phyloP scores from a whole-genome alignment of 2,113 vertebrate species.

The Ranitomeya variabilis region DNA sequence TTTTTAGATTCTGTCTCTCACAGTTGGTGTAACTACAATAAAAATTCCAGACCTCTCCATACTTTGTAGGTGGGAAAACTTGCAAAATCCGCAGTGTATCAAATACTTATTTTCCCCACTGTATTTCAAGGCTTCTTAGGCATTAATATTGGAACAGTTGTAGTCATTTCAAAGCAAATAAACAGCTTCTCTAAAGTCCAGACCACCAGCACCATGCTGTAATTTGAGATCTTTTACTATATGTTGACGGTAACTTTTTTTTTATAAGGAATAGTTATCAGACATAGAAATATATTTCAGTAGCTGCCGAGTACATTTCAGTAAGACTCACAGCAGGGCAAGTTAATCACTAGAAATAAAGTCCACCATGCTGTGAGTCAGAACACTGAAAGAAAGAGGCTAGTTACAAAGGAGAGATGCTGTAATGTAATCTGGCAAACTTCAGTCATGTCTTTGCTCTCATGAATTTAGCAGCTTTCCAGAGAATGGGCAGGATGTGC shows the following conservation, averaged over 20 bases:
- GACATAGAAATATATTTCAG: constrained; percentile 26
- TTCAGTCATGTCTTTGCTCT: not conserved
- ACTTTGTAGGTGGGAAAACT: too few species aligned
- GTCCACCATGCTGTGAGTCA: constrained; percentile 43
- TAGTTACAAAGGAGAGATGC: constrained; percentile 26
- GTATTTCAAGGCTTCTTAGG: not conserved
- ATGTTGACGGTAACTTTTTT: constrained; percentile 15
- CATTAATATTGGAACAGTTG: not conserved
- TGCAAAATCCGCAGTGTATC: too few species aligned
- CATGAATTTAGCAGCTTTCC: not conserved
- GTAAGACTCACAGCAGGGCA: constrained; percentile 42
- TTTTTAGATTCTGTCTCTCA: too few species aligned
- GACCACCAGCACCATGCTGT: not conserved
- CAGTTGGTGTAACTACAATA: too few species aligned
- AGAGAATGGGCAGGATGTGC: not conserved
- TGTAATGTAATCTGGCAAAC: constrained; percentile 38
- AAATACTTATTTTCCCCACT: too few species aligned
- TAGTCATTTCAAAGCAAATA: not conserved
- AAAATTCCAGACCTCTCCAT: too few species aligned
- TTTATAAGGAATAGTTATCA: constrained; percentile 27
- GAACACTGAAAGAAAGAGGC: constrained; percentile 26
- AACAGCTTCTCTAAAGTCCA: not conserved
- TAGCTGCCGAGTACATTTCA: constrained; percentile 37
- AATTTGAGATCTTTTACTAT: not conserved
- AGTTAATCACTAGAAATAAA: constrained; percentile 52